Evolutionary conservation across 2,113 vertebrate species (phyloP), one percentile per base, ranked within the genome.

Genomic region (Phrynosoma blainvillii): DNA sequence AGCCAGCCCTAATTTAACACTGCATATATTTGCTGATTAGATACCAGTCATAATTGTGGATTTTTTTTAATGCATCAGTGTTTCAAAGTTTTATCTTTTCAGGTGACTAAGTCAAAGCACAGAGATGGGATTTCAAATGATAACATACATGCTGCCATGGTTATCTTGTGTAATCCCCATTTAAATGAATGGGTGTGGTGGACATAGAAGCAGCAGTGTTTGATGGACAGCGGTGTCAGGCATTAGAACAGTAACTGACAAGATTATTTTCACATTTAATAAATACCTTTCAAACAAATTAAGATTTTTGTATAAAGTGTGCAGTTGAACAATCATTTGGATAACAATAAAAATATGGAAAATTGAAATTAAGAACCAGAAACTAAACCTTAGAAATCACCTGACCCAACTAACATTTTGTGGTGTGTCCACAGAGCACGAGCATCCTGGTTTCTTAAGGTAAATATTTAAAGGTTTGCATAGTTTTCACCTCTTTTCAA

Each of bases 21-120:
- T 88, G 27, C 59, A 76, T 82, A 92, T 88, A 90, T 92, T 93
- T 87, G 36, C 85, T 23, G 36, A 84, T 30, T 85, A 18, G 40
- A 9, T 79, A 74, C 77, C 65, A 87, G 90, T 65, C 27, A 70
- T 85, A 90, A 87, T 87, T 47, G 36, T 89, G 86, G 25, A 30
- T 27, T 30, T 71, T 71, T 68, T 68, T 23, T 89, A 81, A 87
- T 66, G 85, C 59, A 78, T 90, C 87, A 91, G 54, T 88, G 87
- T 88, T 90, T 87, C 79, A 93, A 90, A 89, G 82, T 62, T 90
- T 14, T 91, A 92, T 84, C 56, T 93, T 90, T 90, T 89, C 85
- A 23, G 21, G 80, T 74, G 70, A 88, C 71, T 16, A 75, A 93
- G 93, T 65, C 42, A n/a, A 71, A 4, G 70, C 68, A 32, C 47